phyloP scores from a whole-genome alignment of 2,113 vertebrate species.

The Prochilodus magdalenae region DNA sequence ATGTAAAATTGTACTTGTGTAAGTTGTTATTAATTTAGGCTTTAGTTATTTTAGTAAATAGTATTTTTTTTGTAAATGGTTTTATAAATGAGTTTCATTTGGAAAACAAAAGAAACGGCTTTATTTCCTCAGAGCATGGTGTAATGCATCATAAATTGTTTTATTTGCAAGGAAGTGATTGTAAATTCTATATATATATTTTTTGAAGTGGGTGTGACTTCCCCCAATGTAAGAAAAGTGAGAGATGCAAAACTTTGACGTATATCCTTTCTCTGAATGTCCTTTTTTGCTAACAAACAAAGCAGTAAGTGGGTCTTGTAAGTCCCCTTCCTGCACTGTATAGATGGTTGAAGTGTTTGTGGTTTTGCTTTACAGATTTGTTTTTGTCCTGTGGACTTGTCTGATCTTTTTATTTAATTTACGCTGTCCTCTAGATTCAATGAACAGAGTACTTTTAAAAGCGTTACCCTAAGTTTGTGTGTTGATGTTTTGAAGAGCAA shows the following conservation, averaged over 20 bases:
- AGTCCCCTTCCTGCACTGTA: conserved; percentile 46
- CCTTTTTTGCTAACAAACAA: conserved; percentile 42
- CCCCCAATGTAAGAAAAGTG: conserved; percentile 18
- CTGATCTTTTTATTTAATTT: conserved; percentile 49
- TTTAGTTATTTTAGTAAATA: conserved; percentile 52
- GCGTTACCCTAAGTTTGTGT: conserved; percentile 24
- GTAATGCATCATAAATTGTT: conserved; percentile 43
- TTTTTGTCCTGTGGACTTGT: conserved; percentile 43
- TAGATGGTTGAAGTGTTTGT: conserved; percentile 34
- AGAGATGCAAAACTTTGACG: conserved; percentile 30
- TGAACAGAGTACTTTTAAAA: conserved; percentile 31
- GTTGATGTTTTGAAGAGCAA: conserved; percentile 6
- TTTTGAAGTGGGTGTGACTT: conserved; percentile 37
- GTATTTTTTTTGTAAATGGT: conserved; percentile 55
- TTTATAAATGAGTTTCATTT: conserved; percentile 55
- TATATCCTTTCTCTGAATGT: conserved; percentile 53
- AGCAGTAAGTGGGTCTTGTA: conserved; percentile 29
- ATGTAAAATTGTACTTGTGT: conserved; percentile 52
- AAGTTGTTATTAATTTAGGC: conserved; percentile 51
- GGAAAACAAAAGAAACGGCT: conserved; percentile 21
- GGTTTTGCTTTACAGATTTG: conserved; percentile 41
- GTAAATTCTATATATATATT: conserved; percentile 54
- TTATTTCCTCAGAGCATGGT: conserved; percentile 51
- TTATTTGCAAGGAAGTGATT: conserved; percentile 63
- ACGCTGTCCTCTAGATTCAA: conserved; percentile 30